phyloP scores from a whole-genome alignment of 2,888 invertebrate genomes.

The Harpalus rufipes region DNA sequence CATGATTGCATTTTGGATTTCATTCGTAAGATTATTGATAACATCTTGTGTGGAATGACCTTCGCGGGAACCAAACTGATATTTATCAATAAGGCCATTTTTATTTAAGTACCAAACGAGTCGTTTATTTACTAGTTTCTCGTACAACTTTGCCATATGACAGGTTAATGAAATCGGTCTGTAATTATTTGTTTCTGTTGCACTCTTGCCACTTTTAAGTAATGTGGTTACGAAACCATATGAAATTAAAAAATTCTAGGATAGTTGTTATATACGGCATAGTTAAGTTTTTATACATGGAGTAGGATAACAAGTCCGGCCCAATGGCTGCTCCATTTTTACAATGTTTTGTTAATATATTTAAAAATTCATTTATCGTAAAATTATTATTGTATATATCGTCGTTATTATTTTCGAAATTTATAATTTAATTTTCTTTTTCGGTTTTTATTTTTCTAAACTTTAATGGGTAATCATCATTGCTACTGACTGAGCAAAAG shows the following conservation, averaged over 20 bases:
- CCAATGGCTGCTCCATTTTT: slow-evolving; percentile 1
- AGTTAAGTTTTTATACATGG: slow-evolving; percentile 2
- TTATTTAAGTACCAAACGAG: neutral
- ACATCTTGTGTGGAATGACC: neutral
- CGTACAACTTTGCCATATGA: slow-evolving; percentile 1
- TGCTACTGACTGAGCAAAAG: slow-evolving; percentile 2
- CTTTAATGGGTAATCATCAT: neutral
- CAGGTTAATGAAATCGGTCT: neutral
- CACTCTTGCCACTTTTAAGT: neutral
- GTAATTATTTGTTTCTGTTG: neutral
- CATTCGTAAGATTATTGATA: neutral
- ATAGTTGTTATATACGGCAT: neutral
- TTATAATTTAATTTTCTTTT: neutral
- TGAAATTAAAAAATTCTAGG: slow-evolving; percentile 10
- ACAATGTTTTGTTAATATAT: neutral
- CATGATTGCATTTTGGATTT: slow-evolving; percentile 62
- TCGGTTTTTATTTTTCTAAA: slow-evolving; percentile 16
- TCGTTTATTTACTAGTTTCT: slow-evolving; percentile 1
- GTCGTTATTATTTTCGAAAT: neutral
- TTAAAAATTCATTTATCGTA: neutral
- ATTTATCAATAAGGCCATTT: neutral
- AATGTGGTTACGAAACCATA: neutral
- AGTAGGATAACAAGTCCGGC: neutral
- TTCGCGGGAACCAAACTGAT: neutral
- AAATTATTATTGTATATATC: neutral